phyloP scores from a whole-genome alignment of 53 echinoderm and acorn worm species.

The Temnopleurus reevesii region DNA sequence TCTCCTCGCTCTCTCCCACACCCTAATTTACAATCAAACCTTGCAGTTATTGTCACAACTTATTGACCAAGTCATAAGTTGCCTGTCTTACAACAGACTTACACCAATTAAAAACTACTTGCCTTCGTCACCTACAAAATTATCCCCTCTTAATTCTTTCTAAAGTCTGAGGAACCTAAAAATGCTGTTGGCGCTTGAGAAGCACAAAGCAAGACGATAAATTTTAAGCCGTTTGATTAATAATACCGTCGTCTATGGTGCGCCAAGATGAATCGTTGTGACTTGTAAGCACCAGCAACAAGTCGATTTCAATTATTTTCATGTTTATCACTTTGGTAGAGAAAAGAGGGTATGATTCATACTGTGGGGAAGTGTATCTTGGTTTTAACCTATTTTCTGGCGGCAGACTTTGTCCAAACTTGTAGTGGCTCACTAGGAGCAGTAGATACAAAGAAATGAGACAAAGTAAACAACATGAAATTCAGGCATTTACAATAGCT shows the following conservation, averaged over 20 bases:
- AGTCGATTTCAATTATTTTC: background rate
- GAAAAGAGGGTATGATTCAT: background rate
- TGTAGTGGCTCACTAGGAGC: no score
- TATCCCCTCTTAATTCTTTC: background rate
- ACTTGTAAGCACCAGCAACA: background rate
- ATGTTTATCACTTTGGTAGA: background rate
- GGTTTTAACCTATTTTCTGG: background rate
- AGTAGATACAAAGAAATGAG: no score
- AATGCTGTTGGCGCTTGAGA: background rate
- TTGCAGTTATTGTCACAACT: background rate
- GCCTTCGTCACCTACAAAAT: background rate
- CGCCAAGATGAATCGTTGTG: constrained; percentile 10
- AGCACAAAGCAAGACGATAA: background rate
- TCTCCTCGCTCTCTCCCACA: background rate
- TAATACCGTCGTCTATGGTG: background rate
- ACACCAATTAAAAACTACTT: constrained; percentile 12
- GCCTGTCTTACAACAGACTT: background rate
- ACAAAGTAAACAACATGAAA: no score
- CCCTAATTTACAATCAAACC: background rate
- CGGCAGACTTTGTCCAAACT: background rate
- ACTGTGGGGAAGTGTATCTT: background rate
- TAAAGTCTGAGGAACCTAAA: background rate
- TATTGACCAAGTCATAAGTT: background rate
- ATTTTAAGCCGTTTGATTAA: background rate
- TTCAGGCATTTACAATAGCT: no score